Percentiles rank a stretch among this genome's conserved stretches.
Conservation (phyloP, 2,113 vertebrate genomes). For the Corydoras maculifer region DNA sequence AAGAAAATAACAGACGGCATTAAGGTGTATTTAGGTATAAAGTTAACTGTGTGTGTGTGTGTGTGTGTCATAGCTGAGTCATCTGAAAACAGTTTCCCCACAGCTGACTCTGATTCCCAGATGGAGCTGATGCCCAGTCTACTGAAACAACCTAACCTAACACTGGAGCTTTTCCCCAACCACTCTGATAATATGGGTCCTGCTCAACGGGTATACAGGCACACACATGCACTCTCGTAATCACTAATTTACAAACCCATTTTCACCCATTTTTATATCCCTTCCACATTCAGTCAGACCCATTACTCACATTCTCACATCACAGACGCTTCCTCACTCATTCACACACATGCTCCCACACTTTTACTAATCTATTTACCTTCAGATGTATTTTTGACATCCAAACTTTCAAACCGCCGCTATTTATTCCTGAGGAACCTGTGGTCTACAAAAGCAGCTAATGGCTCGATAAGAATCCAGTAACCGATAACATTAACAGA, state of each 20-base stretch:
- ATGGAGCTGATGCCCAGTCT: slow-evolving; percentile 81
- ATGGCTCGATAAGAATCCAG: too few species aligned
- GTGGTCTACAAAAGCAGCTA: too few species aligned
- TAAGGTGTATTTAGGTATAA: not conserved
- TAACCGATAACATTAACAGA: too few species aligned
- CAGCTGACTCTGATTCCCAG: slow-evolving; percentile 76
- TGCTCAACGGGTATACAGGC: slow-evolving; percentile 71
- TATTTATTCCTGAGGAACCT: too few species aligned
- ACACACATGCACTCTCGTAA: not conserved
- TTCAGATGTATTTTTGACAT: too few species aligned
- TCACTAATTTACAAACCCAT: not conserved
- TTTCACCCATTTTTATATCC: not conserved
- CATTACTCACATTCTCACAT: too few species aligned
- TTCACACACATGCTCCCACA: too few species aligned
- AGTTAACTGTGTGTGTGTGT: slow-evolving; percentile 44
- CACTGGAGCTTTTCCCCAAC: slow-evolving; percentile 81
- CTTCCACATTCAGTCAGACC: too few species aligned
- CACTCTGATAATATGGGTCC: slow-evolving; percentile 77
- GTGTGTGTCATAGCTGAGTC: slow-evolving; percentile 40
- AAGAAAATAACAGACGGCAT: too few species aligned
- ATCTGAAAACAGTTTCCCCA: slow-evolving; percentile 74
- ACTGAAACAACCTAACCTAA: slow-evolving; percentile 76
- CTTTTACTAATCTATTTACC: too few species aligned
- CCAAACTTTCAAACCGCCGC: too few species aligned
- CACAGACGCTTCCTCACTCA: too few species aligned